Evolutionary conservation across 2,888 invertebrate species (phyloP).

Genomic region (Acleris sparsana): DNA sequence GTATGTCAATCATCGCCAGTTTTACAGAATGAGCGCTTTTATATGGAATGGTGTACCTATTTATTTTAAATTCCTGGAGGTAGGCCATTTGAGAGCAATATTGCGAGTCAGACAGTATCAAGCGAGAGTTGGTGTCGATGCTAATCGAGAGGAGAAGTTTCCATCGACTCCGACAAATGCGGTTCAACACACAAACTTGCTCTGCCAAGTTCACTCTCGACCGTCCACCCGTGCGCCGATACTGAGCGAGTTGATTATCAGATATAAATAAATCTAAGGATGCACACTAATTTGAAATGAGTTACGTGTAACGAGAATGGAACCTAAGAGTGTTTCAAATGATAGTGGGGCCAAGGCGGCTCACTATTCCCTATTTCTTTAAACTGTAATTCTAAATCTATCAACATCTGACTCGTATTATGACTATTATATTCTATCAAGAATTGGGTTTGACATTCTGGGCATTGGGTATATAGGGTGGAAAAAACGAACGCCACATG

Average conservation of each 20-base stretch:
- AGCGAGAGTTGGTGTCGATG: constrained; percentile 65
- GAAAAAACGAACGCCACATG: no score
- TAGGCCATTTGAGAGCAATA: constrained; percentile 42
- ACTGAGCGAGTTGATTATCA: constrained; percentile 18
- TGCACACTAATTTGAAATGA: neutral
- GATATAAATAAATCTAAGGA: constrained; percentile 15
- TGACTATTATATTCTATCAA: no score
- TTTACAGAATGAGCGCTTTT: no score
- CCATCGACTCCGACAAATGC: constrained; percentile 67
- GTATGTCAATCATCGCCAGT: no score
- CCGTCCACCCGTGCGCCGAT: constrained; percentile 25
- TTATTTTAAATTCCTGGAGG: neutral
- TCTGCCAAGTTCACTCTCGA: constrained; percentile 44
- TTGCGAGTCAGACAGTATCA: constrained; percentile 39
- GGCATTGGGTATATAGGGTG: no score
- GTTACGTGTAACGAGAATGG: no score
- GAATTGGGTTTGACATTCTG: no score
- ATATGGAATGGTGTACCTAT: neutral
- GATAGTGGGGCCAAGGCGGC: no score
- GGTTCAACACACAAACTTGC: constrained; percentile 72
- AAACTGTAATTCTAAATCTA: no score
- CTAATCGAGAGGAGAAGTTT: constrained; percentile 66
- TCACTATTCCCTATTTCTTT: no score
- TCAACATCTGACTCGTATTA: no score
- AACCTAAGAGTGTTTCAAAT: no score